phyloP scores from a whole-genome alignment of 2,797 vertebrate species.

The Channa striata region DNA sequence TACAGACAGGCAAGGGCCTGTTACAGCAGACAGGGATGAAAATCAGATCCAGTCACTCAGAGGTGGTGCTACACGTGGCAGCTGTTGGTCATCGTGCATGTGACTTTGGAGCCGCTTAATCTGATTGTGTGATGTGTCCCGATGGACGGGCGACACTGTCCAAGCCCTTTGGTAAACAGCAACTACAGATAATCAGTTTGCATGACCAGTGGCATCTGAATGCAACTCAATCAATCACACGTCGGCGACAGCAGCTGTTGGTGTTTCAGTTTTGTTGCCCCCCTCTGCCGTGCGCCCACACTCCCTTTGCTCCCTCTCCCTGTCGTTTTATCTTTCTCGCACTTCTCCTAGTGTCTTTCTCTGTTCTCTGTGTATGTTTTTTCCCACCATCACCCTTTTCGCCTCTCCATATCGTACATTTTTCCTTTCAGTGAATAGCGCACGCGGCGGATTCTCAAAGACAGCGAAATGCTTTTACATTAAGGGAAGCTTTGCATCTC shows the following conservation, averaged over 20 bases:
- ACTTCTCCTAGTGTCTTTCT: conserved; percentile 32
- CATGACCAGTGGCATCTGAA: conserved; percentile 76
- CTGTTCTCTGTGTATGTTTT: conserved; percentile 33
- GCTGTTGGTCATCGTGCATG: conserved; percentile 72
- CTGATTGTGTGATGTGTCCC: conserved; percentile 78
- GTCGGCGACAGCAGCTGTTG: conserved; percentile 48
- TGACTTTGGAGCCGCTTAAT: conserved; percentile 80
- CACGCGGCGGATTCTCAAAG: conserved; percentile 66
- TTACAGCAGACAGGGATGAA: conserved; percentile 57
- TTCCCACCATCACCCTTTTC: conserved; percentile 37
- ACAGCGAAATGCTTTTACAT: conserved; percentile 83
- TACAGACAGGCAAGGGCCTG: conserved; percentile 54
- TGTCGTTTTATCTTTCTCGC: conserved; percentile 48
- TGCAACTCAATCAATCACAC: conserved; percentile 82
- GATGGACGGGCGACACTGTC: conserved; percentile 65
- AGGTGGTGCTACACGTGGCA: conserved; percentile 62
- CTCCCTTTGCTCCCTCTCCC: conserved; percentile 18
- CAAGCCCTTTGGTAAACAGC: conserved; percentile 70
- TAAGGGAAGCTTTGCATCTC: conserved; percentile 75
- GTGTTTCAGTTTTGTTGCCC: conserved; percentile 25
- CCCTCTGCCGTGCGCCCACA: conserved; percentile 13
- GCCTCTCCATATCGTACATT: conserved; percentile 44
- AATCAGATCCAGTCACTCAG: conserved; percentile 66
- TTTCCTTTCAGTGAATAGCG: conserved; percentile 48
- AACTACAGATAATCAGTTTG: conserved; percentile 83